A percentile compares a stretch with the other conserved stretches of the same genome.
These are phyloP conservation scores for Oenanthe melanoleuca DNA, from an alignment of 2,113 vertebrate species.

Conservation along the genomic window DNA sequence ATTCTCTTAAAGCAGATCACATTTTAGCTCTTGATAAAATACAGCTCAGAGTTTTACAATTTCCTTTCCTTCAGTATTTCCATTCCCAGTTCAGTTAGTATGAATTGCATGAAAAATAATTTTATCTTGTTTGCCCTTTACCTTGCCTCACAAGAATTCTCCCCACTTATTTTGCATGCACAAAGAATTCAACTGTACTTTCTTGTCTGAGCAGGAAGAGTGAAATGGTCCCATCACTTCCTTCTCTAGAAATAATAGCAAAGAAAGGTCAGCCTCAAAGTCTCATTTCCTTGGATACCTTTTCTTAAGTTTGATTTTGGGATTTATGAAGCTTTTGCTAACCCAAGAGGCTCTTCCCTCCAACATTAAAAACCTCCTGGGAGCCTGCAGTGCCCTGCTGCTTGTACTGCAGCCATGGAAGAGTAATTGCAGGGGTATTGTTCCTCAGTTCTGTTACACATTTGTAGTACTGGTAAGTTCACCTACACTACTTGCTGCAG, in stretches of 20 bases:
- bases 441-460: not conserved
- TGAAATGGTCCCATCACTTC: not conserved
- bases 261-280: not conserved
- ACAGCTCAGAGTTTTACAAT: not conserved
- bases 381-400: not conserved
- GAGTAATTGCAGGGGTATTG: not conserved
- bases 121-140: not conserved
- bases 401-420: not conserved
- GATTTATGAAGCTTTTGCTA: not conserved
- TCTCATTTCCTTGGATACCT: not conserved
- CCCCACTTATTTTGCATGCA: not conserved
- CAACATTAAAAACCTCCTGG: not conserved
- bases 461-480: not conserved
- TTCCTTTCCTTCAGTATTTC: conserved; percentile 3
- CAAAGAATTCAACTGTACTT: not conserved
- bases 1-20: conserved; percentile 1
- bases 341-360: not conserved
- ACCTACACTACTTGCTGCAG: not conserved
- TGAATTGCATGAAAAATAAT: not conserved
- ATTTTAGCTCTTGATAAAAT: not conserved
- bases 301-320: not conserved
- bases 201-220: not conserved
- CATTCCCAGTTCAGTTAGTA: not conserved
- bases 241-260: not conserved
- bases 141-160: not conserved